Evolutionary conservation across 30 jellyfish, hydroid and myxozoan species (phyloP).

Genomic region (Rhopilema esculentum): DNA sequence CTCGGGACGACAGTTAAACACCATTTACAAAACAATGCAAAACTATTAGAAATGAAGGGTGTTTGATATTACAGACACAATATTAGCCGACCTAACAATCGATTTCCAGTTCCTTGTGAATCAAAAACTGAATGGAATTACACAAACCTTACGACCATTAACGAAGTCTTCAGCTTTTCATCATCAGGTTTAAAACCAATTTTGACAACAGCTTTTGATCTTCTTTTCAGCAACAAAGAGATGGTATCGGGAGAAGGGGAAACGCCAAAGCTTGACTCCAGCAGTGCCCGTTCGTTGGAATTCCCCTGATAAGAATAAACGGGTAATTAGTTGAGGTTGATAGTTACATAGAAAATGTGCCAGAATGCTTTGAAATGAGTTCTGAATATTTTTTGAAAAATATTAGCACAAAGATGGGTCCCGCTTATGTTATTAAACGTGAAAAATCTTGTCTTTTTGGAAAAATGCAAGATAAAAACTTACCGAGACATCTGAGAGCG

Average conservation of each 20-base stretch:
- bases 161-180: slow-evolving; percentile 87
- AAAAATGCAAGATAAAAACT: not conserved
- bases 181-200: slow-evolving; percentile 91
- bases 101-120: no score
- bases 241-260: slow-evolving; percentile 80
- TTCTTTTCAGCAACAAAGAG: slow-evolving; percentile 81
- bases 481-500: slow-evolving; percentile 80
- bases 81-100: no score
- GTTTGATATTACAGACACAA: no score
- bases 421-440: no score
- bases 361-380: no score
- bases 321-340: not conserved
- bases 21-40: no score
- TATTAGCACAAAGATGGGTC: no score
- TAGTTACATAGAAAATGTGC: no score
- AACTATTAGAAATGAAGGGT: no score
- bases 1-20: no score
- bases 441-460: no score
- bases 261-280: slow-evolving; percentile 69
- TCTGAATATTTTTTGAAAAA: no score
- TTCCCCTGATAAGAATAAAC: slow-evolving; percentile 22
- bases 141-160: slow-evolving; percentile 93
- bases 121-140: not conserved
- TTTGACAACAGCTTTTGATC: slow-evolving; percentile 77
- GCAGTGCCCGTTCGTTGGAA: slow-evolving; percentile 40